These are phyloP conservation scores for Drosophila atroscutellata DNA, from an alignment of 2,888 invertebrate species.

Conservation along the genomic window DNA sequence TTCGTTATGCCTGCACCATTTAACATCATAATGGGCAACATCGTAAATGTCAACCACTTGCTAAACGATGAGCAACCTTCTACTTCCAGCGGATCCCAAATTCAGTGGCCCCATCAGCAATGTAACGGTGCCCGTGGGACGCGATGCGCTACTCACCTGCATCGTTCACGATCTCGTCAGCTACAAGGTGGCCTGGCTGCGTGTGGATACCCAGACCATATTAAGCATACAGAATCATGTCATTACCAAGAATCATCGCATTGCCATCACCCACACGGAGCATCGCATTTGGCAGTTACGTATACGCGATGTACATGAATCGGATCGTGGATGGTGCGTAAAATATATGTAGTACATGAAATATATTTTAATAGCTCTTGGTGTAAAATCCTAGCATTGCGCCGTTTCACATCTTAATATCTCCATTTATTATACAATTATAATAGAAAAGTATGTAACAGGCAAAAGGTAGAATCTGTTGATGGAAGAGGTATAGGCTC, in stretches of 20 bases:
- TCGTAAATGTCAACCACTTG: conserved; percentile 56
- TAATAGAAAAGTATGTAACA: no score
- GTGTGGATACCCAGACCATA: conserved; percentile 96
- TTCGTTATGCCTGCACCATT: conserved; percentile 42
- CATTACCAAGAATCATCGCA: conserved; percentile 94
- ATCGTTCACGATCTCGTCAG: conserved; percentile 92
- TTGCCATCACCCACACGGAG: conserved; percentile 93
- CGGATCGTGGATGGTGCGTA: conserved; percentile 90
- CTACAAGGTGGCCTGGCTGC: conserved; percentile 96
- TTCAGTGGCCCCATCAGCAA: conserved; percentile 93
- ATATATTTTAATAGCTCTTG: background rate
- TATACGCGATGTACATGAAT: conserved; percentile 92
- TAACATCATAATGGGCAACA: conserved; percentile 44
- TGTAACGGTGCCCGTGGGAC: conserved; percentile 92
- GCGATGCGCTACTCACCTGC: conserved; percentile 93
- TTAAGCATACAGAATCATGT: conserved; percentile 95
- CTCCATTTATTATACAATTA: background rate
- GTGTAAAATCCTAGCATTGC: background rate
- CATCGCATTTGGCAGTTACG: conserved; percentile 95
- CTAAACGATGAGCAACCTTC: conserved; percentile 6
- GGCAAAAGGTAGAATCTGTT: no score
- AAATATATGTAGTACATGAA: background rate
- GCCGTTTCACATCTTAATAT: background rate
- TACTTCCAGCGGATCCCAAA: conserved; percentile 90
- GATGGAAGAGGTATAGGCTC: no score